Evolutionary conservation across 2,797 vertebrate species (phyloP).

Genomic region (Catamblyrhynchus diadema): DNA sequence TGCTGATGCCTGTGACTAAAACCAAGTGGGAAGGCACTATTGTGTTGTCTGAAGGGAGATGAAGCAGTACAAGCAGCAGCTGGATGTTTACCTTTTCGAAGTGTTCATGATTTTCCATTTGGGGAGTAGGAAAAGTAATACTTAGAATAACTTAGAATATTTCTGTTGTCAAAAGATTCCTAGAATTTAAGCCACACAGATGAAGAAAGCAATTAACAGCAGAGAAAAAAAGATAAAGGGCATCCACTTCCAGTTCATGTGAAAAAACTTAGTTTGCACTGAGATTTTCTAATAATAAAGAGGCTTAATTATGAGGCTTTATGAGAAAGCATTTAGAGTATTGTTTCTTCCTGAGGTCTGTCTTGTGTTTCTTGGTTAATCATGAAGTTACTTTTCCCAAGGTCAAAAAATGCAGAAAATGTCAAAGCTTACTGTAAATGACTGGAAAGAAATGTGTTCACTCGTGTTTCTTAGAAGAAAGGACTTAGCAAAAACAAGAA

Average conservation of each 20-base stretch:
- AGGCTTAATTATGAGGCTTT: background rate
- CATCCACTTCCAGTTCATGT: background rate
- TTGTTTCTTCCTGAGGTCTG: background rate
- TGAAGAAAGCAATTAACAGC: constrained; percentile 8
- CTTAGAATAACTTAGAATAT: background rate
- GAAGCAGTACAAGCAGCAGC: background rate
- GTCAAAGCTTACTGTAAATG: background rate
- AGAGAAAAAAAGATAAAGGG: background rate
- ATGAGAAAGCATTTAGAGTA: background rate
- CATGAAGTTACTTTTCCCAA: background rate
- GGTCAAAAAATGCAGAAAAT: constrained; percentile 1
- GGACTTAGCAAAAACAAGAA: background rate
- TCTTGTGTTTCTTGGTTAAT: background rate
- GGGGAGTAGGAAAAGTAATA: background rate
- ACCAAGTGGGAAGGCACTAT: background rate
- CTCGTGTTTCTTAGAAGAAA: background rate
- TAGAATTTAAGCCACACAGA: background rate
- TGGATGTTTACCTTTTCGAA: background rate
- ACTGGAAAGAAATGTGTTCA: background rate
- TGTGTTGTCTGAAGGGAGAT: background rate
- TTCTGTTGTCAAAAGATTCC: background rate
- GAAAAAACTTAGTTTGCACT: constrained; percentile 3
- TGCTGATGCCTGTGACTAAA: background rate
- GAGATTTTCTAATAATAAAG: background rate
- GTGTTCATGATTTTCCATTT: background rate